Conservation (phyloP, 2,888 invertebrate genomes). For the Mactromeris polynyma region DNA sequence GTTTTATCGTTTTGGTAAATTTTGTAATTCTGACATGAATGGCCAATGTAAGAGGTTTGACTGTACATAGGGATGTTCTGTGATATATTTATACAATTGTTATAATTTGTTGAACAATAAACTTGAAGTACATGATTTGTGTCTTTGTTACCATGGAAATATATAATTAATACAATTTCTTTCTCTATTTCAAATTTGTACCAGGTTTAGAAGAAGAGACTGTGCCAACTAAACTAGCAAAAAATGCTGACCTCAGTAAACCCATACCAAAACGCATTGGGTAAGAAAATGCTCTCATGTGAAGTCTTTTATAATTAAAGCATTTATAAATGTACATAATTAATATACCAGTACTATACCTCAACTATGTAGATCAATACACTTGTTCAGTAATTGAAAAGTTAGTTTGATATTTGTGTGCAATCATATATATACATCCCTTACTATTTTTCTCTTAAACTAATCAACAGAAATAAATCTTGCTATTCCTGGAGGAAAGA, state of each 20-base stretch:
- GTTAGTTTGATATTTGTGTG: too few relatives aligned
- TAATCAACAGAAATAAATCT: too few relatives aligned
- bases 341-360: too few relatives aligned
- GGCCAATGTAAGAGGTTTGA: neutral
- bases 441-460: too few relatives aligned
- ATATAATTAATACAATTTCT: slow-evolving; percentile 15
- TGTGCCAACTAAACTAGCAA: slow-evolving; percentile 55
- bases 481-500: too few relatives aligned
- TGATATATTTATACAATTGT: neutral
- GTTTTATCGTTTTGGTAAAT: too few relatives aligned
- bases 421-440: too few relatives aligned
- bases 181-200: neutral
- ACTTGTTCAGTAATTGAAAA: too few relatives aligned
- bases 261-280: slow-evolving; percentile 57
- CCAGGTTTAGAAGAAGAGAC: slow-evolving; percentile 45
- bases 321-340: too few relatives aligned
- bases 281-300: slow-evolving; percentile 37
- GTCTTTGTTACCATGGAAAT: slow-evolving; percentile 22
- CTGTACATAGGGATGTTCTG: neutral
- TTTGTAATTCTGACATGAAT: too few relatives aligned
- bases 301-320: too few relatives aligned
- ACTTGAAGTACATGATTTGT: slow-evolving; percentile 12
- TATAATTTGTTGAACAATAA: slow-evolving; percentile 20
- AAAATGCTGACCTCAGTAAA: slow-evolving; percentile 55
- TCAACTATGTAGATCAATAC: too few relatives aligned